Conservation (phyloP, 2,113 vertebrate genomes). For the Coptodon bakossiorum region DNA sequence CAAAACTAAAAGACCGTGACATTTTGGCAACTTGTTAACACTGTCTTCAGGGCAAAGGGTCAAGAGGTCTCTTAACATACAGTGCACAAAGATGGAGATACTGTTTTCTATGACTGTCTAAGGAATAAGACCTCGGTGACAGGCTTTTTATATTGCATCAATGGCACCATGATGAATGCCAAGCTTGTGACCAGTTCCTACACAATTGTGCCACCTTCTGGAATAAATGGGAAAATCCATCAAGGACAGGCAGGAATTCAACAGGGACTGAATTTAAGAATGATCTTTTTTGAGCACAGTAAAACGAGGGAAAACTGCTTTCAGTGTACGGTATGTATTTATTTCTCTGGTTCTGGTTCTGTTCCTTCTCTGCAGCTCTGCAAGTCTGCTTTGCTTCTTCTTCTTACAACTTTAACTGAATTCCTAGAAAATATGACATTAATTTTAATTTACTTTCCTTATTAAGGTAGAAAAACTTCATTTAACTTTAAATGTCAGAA, state of each 20-base stretch:
- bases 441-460: background rate
- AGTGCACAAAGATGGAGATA: constrained; percentile 16
- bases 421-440: background rate
- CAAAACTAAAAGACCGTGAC: background rate
- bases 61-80: constrained; percentile 32
- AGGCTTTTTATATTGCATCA: background rate
- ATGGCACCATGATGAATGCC: background rate
- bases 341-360: background rate
- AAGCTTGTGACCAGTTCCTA: constrained; percentile 39
- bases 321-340: background rate
- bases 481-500: background rate
- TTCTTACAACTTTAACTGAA: background rate
- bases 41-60: constrained; percentile 23
- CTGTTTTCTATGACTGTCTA: background rate
- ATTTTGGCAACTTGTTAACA: constrained; percentile 26
- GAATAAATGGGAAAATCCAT: constrained; percentile 13
- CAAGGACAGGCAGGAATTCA: background rate
- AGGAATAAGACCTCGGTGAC: constrained; percentile 18
- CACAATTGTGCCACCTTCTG: constrained; percentile 75
- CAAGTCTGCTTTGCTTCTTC: background rate
- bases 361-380: background rate
- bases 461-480: background rate
- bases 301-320: background rate
- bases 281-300: background rate
- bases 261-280: background rate